phyloP scores from a whole-genome alignment of 2,113 vertebrate genomes.

The Phalacrocorax pelagicus region DNA sequence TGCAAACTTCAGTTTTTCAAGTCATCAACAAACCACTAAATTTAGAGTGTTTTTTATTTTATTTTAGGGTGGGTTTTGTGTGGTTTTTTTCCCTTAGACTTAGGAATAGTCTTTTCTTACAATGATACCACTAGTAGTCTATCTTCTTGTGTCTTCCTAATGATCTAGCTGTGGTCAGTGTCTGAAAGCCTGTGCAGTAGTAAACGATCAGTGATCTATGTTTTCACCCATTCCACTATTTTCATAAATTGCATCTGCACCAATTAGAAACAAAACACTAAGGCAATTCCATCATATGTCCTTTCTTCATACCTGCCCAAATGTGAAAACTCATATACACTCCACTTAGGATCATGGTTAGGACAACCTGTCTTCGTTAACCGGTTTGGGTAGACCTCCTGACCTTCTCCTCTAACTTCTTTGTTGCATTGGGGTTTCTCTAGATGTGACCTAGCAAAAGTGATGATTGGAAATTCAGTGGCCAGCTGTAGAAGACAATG shows the following conservation, averaged over 20 bases:
- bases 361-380: neutral
- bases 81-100: neutral
- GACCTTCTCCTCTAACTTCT: neutral
- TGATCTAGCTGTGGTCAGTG: neutral
- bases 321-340: neutral
- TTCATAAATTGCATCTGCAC: neutral
- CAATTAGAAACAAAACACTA: neutral
- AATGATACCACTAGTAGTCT: neutral
- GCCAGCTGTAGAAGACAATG: neutral
- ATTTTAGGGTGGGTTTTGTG: accelerated
- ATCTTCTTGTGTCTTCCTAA: neutral
- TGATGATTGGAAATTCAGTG: neutral
- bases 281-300: neutral
- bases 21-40: neutral
- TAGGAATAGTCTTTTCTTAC: neutral
- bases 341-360: neutral
- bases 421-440: accelerated
- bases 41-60: accelerated
- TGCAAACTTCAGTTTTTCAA: neutral
- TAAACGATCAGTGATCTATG: neutral
- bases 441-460: neutral
- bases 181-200: neutral
- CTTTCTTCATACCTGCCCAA: neutral
- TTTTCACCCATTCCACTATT: neutral
- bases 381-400: accelerated